These are phyloP conservation scores for Pachyramphus minor DNA, from an alignment of 2,113 vertebrate genomes.

Conservation along the genomic window DNA sequence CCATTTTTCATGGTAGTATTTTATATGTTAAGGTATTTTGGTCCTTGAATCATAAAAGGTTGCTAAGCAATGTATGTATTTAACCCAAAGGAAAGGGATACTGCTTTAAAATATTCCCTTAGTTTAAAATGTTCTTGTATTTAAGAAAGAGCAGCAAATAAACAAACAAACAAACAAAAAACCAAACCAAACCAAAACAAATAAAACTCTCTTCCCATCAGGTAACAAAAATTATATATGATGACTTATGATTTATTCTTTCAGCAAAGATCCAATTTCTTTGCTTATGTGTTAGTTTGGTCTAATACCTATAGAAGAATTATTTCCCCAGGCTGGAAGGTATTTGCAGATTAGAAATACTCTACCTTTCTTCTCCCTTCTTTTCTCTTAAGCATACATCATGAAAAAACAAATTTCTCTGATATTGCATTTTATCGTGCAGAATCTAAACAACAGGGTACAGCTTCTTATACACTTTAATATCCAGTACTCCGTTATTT, in stretches of 20 bases:
- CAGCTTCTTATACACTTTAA: neutral
- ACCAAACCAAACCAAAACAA: too few relatives aligned
- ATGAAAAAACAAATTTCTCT: constrained; percentile 39
- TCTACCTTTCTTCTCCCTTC: neutral
- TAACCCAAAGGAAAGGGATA: neutral
- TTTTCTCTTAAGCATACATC: constrained; percentile 36
- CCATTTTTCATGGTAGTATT: neutral
- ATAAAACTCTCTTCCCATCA: neutral
- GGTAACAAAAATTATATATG: constrained; percentile 33
- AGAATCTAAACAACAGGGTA: neutral
- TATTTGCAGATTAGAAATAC: constrained; percentile 29
- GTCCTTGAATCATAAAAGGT: neutral
- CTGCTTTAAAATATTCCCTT: neutral
- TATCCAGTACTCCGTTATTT: neutral
- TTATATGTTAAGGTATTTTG: neutral
- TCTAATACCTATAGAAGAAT: constrained; percentile 29
- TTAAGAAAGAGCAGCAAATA: neutral
- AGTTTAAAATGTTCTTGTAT: constrained; percentile 1
- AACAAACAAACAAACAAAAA: too few relatives aligned
- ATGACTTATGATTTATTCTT: constrained; percentile 48
- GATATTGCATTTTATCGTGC: neutral
- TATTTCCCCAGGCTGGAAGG: neutral
- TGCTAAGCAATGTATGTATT: neutral
- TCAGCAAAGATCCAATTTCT: constrained; percentile 43
- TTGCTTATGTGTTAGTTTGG: constrained; percentile 49